Evolutionary conservation across 2,888 invertebrate species (phyloP).

Genomic region (Nymphalis urticae): DNA sequence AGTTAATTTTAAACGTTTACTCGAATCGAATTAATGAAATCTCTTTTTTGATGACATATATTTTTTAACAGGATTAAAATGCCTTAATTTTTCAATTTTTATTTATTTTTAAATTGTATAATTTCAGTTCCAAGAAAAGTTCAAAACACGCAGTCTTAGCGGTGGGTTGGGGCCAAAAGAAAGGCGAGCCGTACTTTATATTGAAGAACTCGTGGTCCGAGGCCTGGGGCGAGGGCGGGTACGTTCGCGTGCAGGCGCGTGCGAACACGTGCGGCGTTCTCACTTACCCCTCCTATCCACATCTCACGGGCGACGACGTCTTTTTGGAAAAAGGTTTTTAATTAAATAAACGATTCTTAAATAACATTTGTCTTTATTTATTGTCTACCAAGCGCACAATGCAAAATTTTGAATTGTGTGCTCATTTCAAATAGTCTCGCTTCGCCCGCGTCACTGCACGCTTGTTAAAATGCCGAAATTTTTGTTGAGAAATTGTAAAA

Average conservation of each 20-base stretch:
- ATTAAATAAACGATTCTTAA: no score
- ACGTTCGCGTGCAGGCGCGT: conserved; percentile 56
- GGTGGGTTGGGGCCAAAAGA: conserved; percentile 61
- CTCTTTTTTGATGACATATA: background rate
- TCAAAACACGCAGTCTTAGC: conserved; percentile 64
- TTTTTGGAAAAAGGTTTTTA: background rate
- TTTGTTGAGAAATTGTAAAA: no score
- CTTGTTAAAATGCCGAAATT: no score
- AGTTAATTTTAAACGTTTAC: background rate
- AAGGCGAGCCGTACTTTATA: conserved; percentile 58
- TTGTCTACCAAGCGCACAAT: no score
- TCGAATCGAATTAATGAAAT: background rate
- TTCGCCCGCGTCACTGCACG: no score
- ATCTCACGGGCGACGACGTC: conserved; percentile 53
- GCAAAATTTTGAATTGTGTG: no score
- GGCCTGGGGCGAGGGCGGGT: conserved; percentile 62
- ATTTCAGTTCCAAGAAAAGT: conserved; percentile 50
- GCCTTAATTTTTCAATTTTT: background rate
- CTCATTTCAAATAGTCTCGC: no score
- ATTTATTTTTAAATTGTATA: no score
- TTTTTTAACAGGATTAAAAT: no score
- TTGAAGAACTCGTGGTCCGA: conserved; percentile 67
- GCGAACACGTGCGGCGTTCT: conserved; percentile 67
- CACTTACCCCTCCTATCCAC: conserved; percentile 56
- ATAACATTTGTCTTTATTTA: no score